Conservation (phyloP, 2,888 invertebrate species). For the Limulus polyphemus region DNA sequence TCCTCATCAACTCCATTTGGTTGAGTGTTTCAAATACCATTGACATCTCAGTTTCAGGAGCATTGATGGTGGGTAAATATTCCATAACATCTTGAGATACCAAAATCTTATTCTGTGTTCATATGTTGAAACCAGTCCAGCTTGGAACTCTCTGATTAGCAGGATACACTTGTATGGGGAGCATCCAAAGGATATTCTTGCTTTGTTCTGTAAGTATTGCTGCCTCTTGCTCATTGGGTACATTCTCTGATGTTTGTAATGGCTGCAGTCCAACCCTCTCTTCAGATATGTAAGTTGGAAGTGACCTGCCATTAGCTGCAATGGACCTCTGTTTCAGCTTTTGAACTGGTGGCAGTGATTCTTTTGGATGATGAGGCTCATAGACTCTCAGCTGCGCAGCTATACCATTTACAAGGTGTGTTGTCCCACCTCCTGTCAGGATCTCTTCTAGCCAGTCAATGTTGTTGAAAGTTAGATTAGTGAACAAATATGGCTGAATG, state of each 20-base stretch:
- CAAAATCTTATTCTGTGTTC: constrained; percentile 4
- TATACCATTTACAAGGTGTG: constrained; percentile 27
- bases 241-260: background rate
- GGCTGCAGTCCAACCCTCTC: background rate
- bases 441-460: constrained; percentile 26
- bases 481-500: constrained; percentile 19
- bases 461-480: constrained; percentile 24
- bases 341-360: background rate
- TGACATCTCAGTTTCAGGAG: background rate
- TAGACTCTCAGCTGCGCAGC: constrained; percentile 17
- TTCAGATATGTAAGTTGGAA: background rate
- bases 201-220: background rate
- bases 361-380: constrained; percentile 10
- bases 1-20: too few species aligned
- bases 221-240: background rate
- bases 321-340: background rate
- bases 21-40: background rate
- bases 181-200: background rate
- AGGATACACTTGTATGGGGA: constrained; percentile 2
- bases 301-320: background rate
- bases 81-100: constrained; percentile 10
- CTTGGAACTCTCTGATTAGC: constrained; percentile 16
- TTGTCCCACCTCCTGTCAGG: constrained; percentile 23
- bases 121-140: constrained; percentile 21
- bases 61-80: constrained; percentile 13